Percentiles rank a stretch among this genome's conserved stretches.
phyloP scores from a whole-genome alignment of 2,888 invertebrate genomes.

The Microplitis manilae region DNA sequence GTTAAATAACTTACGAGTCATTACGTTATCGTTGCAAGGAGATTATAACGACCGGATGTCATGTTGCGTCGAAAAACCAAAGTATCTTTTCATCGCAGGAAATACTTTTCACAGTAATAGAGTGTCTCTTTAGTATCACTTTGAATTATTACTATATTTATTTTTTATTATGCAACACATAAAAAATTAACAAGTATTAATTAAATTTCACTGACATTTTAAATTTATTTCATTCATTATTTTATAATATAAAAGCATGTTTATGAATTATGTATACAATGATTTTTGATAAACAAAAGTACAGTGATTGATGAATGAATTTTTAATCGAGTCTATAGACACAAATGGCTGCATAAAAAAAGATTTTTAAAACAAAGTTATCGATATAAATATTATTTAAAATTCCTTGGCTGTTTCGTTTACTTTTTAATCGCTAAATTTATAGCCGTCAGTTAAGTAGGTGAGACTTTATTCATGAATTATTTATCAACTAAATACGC shows the following conservation, averaged over 20 bases:
- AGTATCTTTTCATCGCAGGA: constrained; percentile 28
- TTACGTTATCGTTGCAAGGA: constrained; percentile 35
- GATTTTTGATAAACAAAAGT: neutral
- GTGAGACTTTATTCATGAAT: neutral
- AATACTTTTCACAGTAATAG: constrained; percentile 29
- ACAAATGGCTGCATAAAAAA: neutral
- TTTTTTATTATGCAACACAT: neutral
- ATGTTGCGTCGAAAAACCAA: constrained; percentile 20
- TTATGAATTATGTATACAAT: neutral
- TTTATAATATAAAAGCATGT: neutral
- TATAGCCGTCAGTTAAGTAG: neutral
- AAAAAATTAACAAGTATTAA: neutral
- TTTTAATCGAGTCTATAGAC: neutral
- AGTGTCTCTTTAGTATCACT: neutral
- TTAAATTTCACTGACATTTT: neutral
- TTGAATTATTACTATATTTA: neutral
- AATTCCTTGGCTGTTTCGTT: neutral
- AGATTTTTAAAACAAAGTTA: neutral
- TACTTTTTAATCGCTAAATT: neutral
- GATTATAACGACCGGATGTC: constrained; percentile 39
- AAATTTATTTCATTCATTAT: neutral
- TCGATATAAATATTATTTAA: neutral
- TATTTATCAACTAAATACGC: neutral
- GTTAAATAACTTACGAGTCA: constrained; percentile 1
- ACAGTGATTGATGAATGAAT: neutral